Percentiles rank a stretch among this genome's conserved stretches.
Evolutionary conservation across 2,888 invertebrate genomes (phyloP).

Genomic region (Hemithea aestivaria): DNA sequence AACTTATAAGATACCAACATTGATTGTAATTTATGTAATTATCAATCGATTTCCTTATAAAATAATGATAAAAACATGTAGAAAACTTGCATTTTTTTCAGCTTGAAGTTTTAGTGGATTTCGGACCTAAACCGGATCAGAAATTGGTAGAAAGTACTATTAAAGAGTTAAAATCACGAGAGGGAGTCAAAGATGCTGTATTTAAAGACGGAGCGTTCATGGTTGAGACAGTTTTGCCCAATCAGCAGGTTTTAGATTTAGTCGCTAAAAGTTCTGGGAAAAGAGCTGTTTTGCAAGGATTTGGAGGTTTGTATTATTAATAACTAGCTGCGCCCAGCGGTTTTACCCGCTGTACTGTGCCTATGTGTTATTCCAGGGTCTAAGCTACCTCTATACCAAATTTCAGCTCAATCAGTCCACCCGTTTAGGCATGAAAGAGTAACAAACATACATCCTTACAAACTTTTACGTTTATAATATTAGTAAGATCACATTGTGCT

Average conservation of each 20-base stretch:
- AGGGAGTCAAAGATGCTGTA: constrained; percentile 54
- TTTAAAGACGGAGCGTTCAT: constrained; percentile 83
- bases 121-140: constrained; percentile 47
- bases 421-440: no score
- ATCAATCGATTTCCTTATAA: no score
- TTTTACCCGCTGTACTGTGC: no score
- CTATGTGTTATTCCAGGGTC: no score
- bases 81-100: constrained; percentile 29
- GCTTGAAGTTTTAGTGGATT: constrained; percentile 62
- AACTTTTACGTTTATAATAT: no score
- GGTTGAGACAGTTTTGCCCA: constrained; percentile 83
- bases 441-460: no score
- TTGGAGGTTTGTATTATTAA: constrained; percentile 77
- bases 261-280: constrained; percentile 81
- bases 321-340: no score
- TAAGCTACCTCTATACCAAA: no score
- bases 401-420: no score
- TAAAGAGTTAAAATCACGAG: constrained; percentile 40
- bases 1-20: not conserved
- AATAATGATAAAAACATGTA: no score
- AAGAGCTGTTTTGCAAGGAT: constrained; percentile 88
- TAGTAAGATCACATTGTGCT: no score
- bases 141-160: constrained; percentile 43
- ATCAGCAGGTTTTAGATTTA: constrained; percentile 63
- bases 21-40: no score